These are phyloP conservation scores for Halichondria panicea DNA, from an alignment of 37 sponge, comb jelly and placozoan species.

Conservation along the genomic window DNA sequence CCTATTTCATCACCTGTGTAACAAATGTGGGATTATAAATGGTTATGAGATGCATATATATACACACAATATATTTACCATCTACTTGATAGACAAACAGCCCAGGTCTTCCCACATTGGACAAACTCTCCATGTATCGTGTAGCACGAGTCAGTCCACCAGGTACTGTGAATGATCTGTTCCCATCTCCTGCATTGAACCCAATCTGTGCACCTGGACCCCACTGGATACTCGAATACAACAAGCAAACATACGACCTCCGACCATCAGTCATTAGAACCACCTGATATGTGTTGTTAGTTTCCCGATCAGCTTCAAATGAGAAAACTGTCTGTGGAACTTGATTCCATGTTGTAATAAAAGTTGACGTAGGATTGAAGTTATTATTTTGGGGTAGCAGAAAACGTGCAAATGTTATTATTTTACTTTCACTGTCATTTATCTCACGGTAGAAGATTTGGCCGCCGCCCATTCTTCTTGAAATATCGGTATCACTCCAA, in stretches of 20 bases:
- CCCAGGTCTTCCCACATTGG: constrained; percentile 14
- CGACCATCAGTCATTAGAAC: background rate
- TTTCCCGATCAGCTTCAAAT: background rate
- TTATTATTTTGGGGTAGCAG: too few relatives aligned
- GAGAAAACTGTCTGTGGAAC: too few relatives aligned
- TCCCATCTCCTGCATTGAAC: constrained; percentile 4
- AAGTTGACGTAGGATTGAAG: background rate
- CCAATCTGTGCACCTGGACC: constrained; percentile 10
- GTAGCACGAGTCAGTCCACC: constrained; percentile 19
- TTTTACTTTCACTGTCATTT: too few relatives aligned
- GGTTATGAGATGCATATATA: too few relatives aligned
- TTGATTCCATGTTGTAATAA: background rate
- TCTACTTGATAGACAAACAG: constrained; percentile 15
- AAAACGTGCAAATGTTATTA: too few relatives aligned
- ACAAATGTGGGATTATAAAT: too few relatives aligned
- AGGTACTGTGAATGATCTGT: constrained; percentile 21
- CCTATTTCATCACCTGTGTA: too few relatives aligned
- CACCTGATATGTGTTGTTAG: constrained; percentile 9
- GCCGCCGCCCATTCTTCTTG: too few relatives aligned
- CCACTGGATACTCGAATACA: background rate
- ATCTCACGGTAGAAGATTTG: too few relatives aligned
- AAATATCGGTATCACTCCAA: too few relatives aligned
- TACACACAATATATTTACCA: too few relatives aligned
- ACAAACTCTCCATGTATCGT: constrained; percentile 15
- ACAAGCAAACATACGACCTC: background rate